Conservation (phyloP, 1,140 invertebrate species). For the Drosophila fuyamai region DNA sequence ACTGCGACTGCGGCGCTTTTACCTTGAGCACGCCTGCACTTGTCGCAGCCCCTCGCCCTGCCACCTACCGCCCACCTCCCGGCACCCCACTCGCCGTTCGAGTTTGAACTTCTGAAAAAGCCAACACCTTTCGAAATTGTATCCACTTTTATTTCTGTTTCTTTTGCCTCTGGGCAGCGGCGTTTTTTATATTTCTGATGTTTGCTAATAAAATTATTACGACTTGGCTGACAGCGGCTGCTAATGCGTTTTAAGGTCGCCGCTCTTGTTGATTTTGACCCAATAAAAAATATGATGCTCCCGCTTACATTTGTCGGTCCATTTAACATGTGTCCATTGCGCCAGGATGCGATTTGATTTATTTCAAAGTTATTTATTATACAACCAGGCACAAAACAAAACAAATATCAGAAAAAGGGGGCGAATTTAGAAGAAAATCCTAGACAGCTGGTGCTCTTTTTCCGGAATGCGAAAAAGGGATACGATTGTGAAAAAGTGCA, state of each 20-base stretch:
- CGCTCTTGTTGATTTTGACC: conserved; percentile 56
- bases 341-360: conserved; percentile 52
- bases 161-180: conserved; percentile 20
- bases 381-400: conserved; percentile 44
- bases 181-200: conserved; percentile 56
- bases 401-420: conserved; percentile 23
- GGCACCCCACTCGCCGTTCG: conserved; percentile 32
- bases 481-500: neutral
- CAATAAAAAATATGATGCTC: conserved; percentile 63
- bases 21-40: conserved; percentile 78
- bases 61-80: neutral
- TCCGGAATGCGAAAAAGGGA: conserved; percentile 42
- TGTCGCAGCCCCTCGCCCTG: conserved; percentile 44
- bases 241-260: conserved; percentile 82
- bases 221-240: conserved; percentile 62
- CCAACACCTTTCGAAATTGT: conserved; percentile 73
- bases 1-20: conserved; percentile 49
- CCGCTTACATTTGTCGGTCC: conserved; percentile 73
- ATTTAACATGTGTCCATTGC: conserved; percentile 61
- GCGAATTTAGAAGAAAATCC: neutral
- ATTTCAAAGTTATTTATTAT: conserved; percentile 71
- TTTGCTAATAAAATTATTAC: conserved; percentile 82
- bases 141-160: conserved; percentile 48
- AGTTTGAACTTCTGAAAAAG: conserved; percentile 71
- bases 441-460: conserved; percentile 42